phyloP scores from a whole-genome alignment of 37 sponge, comb jelly and placozoan species.

The Bolinopsis microptera region DNA sequence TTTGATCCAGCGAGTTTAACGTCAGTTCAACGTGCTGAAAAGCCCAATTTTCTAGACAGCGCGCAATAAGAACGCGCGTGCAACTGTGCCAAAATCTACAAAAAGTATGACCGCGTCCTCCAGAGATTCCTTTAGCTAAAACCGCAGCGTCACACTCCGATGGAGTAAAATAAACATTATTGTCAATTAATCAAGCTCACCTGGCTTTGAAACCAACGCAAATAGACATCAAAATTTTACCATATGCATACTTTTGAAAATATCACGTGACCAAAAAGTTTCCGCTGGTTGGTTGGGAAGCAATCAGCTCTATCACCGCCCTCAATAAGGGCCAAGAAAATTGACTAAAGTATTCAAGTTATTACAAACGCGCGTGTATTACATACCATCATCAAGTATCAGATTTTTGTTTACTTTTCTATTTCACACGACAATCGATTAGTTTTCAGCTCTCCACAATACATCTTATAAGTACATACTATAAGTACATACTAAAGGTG shows the following conservation, averaged over 20 bases:
- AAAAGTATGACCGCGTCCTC: not conserved
- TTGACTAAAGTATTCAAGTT: not conserved
- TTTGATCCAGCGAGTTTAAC: not conserved
- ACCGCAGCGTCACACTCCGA: not conserved
- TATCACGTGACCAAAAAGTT: not conserved
- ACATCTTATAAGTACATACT: no score
- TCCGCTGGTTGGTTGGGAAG: not conserved
- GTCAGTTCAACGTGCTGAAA: not conserved
- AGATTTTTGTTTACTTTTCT: not conserved
- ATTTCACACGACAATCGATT: no score
- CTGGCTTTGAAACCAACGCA: not conserved
- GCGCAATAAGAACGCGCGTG: not conserved
- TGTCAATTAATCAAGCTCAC: slow-evolving; percentile 9
- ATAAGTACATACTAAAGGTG: no score
- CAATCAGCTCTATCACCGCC: not conserved
- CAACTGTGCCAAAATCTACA: not conserved
- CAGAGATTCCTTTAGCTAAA: not conserved
- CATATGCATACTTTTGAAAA: slow-evolving; percentile 7
- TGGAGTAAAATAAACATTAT: not conserved
- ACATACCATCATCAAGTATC: not conserved
- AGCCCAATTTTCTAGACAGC: not conserved
- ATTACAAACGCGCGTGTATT: not conserved
- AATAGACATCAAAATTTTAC: slow-evolving; percentile 1
- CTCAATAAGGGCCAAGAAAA: not conserved
- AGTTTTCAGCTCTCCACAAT: no score